These are phyloP conservation scores for Spizaetus ornatus DNA, from an alignment of 2,113 vertebrate species.

Conservation along the genomic window DNA sequence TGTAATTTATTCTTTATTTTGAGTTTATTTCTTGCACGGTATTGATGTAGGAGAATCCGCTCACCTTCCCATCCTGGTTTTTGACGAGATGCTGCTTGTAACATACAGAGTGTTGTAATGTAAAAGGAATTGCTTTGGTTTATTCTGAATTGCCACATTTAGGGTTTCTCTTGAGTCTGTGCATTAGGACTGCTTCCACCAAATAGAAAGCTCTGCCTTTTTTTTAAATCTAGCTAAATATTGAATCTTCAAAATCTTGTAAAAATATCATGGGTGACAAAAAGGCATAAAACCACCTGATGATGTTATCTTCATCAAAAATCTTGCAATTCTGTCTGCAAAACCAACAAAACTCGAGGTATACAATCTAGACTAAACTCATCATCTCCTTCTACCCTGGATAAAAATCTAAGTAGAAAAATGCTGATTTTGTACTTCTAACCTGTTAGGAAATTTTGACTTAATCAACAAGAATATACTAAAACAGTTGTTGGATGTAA, in stretches of 20 bases:
- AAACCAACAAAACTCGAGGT: neutral
- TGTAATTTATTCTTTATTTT: neutral
- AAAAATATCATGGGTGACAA: neutral
- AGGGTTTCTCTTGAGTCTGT: neutral
- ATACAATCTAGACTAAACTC: neutral
- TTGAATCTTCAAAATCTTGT: neutral
- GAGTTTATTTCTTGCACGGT: neutral
- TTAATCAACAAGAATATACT: neutral
- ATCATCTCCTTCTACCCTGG: neutral
- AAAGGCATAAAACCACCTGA: neutral
- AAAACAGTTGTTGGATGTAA: neutral
- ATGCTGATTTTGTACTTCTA: neutral
- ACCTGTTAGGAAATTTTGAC: neutral
- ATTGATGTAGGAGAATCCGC: neutral
- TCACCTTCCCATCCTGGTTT: neutral
- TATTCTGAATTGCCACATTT: neutral
- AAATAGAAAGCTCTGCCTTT: neutral
- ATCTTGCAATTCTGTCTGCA: neutral
- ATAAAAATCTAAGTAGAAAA: neutral
- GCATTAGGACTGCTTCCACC: neutral
- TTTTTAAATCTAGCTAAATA: neutral
- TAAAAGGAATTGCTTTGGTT: neutral
- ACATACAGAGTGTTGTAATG: neutral
- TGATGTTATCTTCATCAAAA: neutral
- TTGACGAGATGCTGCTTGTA: neutral